A percentile compares a stretch with the other conserved stretches of the same genome.
These are phyloP conservation scores for Arion vulgaris DNA, from an alignment of 1,140 invertebrate genomes.

Conservation along the genomic window DNA sequence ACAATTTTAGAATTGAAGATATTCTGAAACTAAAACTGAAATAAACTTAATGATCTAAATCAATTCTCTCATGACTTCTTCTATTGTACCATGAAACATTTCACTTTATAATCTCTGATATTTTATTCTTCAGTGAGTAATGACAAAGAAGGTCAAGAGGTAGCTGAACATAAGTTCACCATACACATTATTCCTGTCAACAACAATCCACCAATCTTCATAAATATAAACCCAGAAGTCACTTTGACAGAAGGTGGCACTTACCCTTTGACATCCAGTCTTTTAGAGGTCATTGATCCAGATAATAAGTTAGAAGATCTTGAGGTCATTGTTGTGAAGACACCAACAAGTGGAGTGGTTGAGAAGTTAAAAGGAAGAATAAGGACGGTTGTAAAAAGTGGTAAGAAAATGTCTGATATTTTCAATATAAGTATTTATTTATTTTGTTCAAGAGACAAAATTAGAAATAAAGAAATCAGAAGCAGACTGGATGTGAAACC, in stretches of 20 bases:
- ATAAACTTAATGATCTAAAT: too few species aligned
- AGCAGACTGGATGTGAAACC: too few species aligned
- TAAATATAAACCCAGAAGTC: constrained; percentile 42
- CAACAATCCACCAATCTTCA: constrained; percentile 55
- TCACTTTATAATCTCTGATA: too few species aligned
- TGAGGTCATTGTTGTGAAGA: constrained; percentile 42
- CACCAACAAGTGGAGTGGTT: constrained; percentile 46
- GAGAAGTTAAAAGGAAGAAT: constrained; percentile 43
- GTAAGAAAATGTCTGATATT: background rate
- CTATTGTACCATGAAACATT: too few species aligned
- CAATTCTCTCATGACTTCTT: too few species aligned
- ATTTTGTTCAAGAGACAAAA: too few species aligned
- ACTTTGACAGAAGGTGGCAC: constrained; percentile 53
- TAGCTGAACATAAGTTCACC: constrained; percentile 59
- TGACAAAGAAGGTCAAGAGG: constrained; percentile 43
- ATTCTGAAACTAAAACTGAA: too few species aligned
- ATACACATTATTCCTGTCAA: constrained; percentile 63
- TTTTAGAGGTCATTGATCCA: constrained; percentile 51
- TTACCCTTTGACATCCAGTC: constrained; percentile 38
- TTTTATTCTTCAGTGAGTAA: constrained; percentile 56
- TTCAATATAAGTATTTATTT: background rate
- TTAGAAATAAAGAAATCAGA: too few species aligned
- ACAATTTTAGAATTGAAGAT: too few species aligned
- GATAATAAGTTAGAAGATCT: constrained; percentile 50
- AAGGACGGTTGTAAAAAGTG: constrained; percentile 29